Evolutionary conservation across 2,113 vertebrate genomes (phyloP).

Genomic region (Drymodes brunneopygia): DNA sequence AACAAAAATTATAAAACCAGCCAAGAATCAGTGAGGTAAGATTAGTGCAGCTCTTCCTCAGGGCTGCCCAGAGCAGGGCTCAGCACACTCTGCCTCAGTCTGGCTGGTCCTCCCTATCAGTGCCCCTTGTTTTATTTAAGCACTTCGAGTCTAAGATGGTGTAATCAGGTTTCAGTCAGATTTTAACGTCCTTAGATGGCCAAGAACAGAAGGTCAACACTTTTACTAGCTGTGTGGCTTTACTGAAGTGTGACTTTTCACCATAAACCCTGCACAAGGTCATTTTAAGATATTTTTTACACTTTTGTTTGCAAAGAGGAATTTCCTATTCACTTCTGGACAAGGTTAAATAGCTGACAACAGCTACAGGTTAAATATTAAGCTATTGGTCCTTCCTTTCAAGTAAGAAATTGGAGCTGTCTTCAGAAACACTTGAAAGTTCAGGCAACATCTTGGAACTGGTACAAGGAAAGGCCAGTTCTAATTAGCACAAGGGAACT

Average conservation of each 20-base stretch:
- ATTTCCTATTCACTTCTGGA: neutral
- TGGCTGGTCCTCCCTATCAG: neutral
- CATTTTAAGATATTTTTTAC: neutral
- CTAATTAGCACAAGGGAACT: neutral
- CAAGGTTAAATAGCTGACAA: constrained; percentile 32
- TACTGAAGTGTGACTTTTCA: constrained; percentile 34
- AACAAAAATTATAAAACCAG: neutral
- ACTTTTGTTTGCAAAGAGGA: neutral
- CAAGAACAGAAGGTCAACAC: constrained; percentile 3
- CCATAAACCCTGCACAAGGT: constrained; percentile 14
- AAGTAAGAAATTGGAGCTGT: neutral
- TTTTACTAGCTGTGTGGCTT: neutral
- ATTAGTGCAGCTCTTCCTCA: neutral
- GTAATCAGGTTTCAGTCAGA: neutral
- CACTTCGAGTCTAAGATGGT: neutral
- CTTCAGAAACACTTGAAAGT: neutral
- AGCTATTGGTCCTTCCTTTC: neutral
- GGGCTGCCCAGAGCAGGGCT: neutral
- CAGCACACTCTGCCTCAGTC: neutral
- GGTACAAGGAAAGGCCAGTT: neutral
- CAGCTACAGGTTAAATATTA: constrained; percentile 45
- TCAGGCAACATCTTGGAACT: neutral
- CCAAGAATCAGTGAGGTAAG: neutral
- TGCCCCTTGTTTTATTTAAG: neutral
- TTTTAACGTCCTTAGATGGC: neutral